A percentile compares a stretch with the other conserved stretches of the same genome.
These are phyloP conservation scores for Tribolium castaneum DNA, from an alignment of 1,140 invertebrate genomes.

Conservation along the genomic window DNA sequence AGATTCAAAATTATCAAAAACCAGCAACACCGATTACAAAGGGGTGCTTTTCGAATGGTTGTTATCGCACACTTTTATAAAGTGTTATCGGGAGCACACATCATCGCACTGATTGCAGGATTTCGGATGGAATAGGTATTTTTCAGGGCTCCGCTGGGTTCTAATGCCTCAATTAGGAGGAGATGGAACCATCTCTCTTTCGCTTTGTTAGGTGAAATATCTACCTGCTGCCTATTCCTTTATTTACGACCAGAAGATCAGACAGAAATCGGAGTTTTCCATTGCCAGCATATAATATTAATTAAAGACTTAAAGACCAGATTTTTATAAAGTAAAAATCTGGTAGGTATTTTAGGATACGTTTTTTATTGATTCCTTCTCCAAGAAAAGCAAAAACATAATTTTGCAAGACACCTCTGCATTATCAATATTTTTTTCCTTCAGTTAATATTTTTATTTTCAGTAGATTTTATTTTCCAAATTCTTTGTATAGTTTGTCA, in stretches of 20 bases:
- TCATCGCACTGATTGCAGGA: background rate
- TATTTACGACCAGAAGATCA: background rate
- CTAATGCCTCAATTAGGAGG: background rate
- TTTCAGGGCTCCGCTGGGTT: background rate
- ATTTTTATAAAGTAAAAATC: too few species aligned
- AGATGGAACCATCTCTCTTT: background rate
- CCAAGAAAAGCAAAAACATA: too few species aligned
- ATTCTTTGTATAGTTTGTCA: too few species aligned
- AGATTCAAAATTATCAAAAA: constrained; percentile 41
- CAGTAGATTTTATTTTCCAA: too few species aligned
- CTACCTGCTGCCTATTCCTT: background rate
- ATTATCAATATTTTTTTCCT: too few species aligned
- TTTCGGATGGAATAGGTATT: background rate
- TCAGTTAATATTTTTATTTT: too few species aligned
- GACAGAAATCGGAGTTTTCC: background rate
- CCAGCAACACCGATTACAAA: background rate
- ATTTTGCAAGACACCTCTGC: too few species aligned
- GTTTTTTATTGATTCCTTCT: too few species aligned
- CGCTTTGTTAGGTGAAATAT: background rate
- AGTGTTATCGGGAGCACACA: background rate
- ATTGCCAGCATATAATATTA: background rate
- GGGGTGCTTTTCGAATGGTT: background rate
- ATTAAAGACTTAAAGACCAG: too few species aligned
- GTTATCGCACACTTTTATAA: background rate
- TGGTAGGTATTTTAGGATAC: too few species aligned